Percentiles rank a stretch among this genome's conserved stretches.
Conservation (phyloP, 35 echinoderm and acorn worm species). For the Hemicentrotus pulcherrimus region DNA sequence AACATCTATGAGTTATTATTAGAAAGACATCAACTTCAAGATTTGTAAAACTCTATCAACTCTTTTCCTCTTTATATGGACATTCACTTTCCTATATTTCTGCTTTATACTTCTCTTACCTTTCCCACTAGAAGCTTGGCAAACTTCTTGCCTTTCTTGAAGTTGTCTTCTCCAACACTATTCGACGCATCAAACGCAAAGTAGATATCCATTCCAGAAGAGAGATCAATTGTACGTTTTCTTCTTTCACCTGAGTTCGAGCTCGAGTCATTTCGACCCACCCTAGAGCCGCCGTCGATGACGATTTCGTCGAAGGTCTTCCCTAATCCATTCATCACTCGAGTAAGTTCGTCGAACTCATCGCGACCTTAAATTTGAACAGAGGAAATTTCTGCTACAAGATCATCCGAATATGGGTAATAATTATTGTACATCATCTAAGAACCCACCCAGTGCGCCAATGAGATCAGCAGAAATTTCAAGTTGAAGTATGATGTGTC, state of each 20-base stretch:
- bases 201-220: neutral
- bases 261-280: neutral
- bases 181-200: constrained; percentile 34
- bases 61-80: no score
- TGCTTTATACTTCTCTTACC: neutral
- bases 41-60: no score
- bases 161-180: neutral
- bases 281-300: neutral
- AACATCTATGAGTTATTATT: no score
- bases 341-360: neutral
- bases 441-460: no score
- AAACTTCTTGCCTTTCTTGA: neutral
- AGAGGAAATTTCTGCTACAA: no score
- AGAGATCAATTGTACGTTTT: neutral
- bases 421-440: no score
- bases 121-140: neutral
- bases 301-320: constrained; percentile 4
- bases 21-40: no score
- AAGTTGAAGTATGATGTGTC: no score
- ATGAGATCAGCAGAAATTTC: no score
- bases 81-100: no score
- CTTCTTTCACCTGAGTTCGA: neutral
- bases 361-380: neutral
- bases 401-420: no score
- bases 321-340: neutral